Evolutionary conservation across 2,113 vertebrate genomes (phyloP).

Genomic region (Entelurus aequoreus): DNA sequence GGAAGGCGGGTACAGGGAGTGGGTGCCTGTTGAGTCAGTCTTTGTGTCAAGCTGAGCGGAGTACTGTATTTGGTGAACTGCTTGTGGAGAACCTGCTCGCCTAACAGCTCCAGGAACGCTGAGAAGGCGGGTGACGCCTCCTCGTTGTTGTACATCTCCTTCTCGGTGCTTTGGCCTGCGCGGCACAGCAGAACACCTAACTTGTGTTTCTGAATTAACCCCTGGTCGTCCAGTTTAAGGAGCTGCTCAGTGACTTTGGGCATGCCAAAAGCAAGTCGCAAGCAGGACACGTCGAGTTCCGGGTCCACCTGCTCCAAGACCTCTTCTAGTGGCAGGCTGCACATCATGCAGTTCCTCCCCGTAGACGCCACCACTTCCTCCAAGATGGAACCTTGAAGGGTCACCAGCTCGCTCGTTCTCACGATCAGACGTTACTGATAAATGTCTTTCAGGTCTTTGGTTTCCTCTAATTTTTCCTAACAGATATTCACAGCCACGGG

Average conservation of each 20-base stretch:
- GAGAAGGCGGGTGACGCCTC: slow-evolving; percentile 80
- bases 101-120: slow-evolving; percentile 83
- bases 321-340: slow-evolving; percentile 84
- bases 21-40: slow-evolving; percentile 90
- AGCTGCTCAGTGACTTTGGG: slow-evolving; percentile 90
- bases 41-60: slow-evolving; percentile 92
- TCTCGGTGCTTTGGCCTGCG: slow-evolving; percentile 88
- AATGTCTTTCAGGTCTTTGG: slow-evolving; percentile 88
- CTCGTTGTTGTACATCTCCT: slow-evolving; percentile 99
- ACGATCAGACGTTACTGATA: slow-evolving; percentile 88
- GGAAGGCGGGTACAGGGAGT: slow-evolving; percentile 90
- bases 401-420: slow-evolving; percentile 86
- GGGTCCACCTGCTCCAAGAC: slow-evolving; percentile 84
- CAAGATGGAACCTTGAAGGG: slow-evolving; percentile 83
- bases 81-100: slow-evolving; percentile 81
- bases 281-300: slow-evolving; percentile 81
- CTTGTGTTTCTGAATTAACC: slow-evolving; percentile 90
- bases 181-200: slow-evolving; percentile 92
- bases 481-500: slow-evolving; percentile 86
- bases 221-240: slow-evolving; percentile 91
- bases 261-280: slow-evolving; percentile 78
- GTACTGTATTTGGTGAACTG: slow-evolving; percentile 87
- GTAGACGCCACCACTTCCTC: slow-evolving; percentile 83
- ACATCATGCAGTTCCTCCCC: slow-evolving; percentile 76
- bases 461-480: slow-evolving; percentile 88